Percentiles rank a stretch among this genome's conserved stretches.
Evolutionary conservation across 35 echinoderm and acorn worm species (phyloP).

Genomic region (Ophioderma brevispina): DNA sequence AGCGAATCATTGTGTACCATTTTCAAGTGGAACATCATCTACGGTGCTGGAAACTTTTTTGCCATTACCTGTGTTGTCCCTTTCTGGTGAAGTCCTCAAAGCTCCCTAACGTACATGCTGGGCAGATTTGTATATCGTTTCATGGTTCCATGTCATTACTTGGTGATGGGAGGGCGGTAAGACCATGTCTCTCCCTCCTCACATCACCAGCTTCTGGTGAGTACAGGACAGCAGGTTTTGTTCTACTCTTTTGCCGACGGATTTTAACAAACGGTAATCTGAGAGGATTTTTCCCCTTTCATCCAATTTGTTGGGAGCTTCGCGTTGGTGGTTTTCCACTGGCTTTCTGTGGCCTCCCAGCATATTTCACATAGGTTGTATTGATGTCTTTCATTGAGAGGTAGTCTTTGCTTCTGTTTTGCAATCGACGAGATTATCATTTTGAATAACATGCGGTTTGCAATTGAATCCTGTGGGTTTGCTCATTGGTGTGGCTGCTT

Average conservation of each 20-base stretch:
- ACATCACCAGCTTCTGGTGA: conserved; percentile 30
- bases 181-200: conserved; percentile 34
- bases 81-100: conserved; percentile 42
- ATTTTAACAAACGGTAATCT: conserved; percentile 11
- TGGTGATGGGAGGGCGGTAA: conserved; percentile 18
- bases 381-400: conserved; percentile 45
- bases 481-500: not conserved
- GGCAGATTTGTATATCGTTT: conserved; percentile 28
- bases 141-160: conserved; percentile 37
- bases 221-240: conserved; percentile 39
- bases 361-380: not conserved
- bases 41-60: conserved; percentile 29
- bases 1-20: conserved; percentile 35
- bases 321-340: conserved; percentile 24
- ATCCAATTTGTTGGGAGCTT: not conserved
- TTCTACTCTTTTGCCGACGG: conserved; percentile 25
- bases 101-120: conserved; percentile 20
- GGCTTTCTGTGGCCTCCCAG: conserved; percentile 24
- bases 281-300: not conserved
- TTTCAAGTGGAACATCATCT: conserved; percentile 50
- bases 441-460: too few species aligned
- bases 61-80: not conserved
- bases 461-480: conserved; percentile 11
- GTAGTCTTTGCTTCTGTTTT: conserved; percentile 24
- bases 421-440: too few species aligned